phyloP scores from a whole-genome alignment of 2,888 invertebrate genomes.

The Apoderus coryli region DNA sequence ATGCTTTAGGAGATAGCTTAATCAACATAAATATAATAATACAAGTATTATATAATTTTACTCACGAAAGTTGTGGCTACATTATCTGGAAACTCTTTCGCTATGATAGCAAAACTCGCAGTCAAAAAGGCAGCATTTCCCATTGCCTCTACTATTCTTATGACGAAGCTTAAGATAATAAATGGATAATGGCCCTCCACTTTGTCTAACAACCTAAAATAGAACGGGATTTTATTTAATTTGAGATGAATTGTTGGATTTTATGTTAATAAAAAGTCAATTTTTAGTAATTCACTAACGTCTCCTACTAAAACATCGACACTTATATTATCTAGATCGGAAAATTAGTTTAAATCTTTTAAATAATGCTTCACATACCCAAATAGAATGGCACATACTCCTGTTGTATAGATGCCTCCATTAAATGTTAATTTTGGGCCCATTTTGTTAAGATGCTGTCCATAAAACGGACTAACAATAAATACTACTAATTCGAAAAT shows the following conservation, averaged over 20 bases:
- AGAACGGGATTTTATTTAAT: slow-evolving; percentile 9
- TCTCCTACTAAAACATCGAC: too few species aligned
- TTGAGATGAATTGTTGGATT: too few species aligned
- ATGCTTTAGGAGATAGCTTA: too few species aligned
- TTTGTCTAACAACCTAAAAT: slow-evolving; percentile 50
- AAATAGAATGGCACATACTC: slow-evolving; percentile 68
- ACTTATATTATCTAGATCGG: too few species aligned
- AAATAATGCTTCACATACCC: too few species aligned
- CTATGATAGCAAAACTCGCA: slow-evolving; percentile 75
- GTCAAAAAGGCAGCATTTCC: slow-evolving; percentile 79
- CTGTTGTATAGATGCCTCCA: slow-evolving; percentile 69
- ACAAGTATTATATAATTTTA: too few species aligned
- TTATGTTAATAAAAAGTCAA: too few species aligned
- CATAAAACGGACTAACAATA: slow-evolving; percentile 67
- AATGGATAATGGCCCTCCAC: slow-evolving; percentile 57
- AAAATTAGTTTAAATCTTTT: too few species aligned
- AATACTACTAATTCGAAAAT: slow-evolving; percentile 75
- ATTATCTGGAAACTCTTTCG: slow-evolving; percentile 75
- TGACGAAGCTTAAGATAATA: slow-evolving; percentile 61
- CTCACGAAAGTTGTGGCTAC: slow-evolving; percentile 76
- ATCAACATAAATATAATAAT: too few species aligned
- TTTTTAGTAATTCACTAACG: too few species aligned
- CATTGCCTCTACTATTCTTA: slow-evolving; percentile 69
- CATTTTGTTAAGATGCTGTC: slow-evolving; percentile 59
- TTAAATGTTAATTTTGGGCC: slow-evolving; percentile 73